Percentiles rank a stretch among this genome's conserved stretches.
Conservation (phyloP, 1,140 invertebrate species). For the Cheumatopsyche charites region DNA sequence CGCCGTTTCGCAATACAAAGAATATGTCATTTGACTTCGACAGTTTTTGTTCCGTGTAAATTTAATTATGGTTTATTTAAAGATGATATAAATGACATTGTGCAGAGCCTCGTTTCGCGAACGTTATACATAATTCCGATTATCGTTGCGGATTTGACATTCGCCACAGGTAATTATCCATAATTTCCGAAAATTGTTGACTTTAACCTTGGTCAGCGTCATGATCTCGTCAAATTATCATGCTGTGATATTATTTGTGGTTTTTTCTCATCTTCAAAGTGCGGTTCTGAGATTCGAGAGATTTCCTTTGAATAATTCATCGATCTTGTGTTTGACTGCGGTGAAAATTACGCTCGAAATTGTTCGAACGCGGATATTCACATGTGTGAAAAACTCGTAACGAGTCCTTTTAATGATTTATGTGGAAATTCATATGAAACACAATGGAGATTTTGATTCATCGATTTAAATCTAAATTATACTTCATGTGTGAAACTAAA, state of each 20-base stretch:
- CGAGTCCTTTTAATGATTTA: too few relatives aligned
- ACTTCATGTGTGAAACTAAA: too few relatives aligned
- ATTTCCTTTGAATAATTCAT: slow-evolving; percentile 10
- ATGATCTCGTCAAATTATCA: not conserved
- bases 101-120: not conserved
- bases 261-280: not conserved
- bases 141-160: slow-evolving; percentile 10
- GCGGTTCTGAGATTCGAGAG: not conserved
- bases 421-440: too few relatives aligned
- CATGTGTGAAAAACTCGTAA: too few relatives aligned
- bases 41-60: too few relatives aligned
- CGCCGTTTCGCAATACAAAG: too few relatives aligned
- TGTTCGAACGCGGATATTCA: not conserved
- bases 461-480: too few relatives aligned
- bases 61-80: too few relatives aligned
- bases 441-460: too few relatives aligned
- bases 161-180: not conserved
- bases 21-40: too few relatives aligned
- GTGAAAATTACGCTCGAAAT: not conserved
- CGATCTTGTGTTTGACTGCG: not conserved
- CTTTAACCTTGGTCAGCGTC: not conserved
- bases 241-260: not conserved
- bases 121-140: not conserved
- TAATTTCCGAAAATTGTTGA: slow-evolving; percentile 4
- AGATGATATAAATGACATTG: not conserved